Conservation (phyloP, 2,888 invertebrate species). For the Andrena haemorrhoa region DNA sequence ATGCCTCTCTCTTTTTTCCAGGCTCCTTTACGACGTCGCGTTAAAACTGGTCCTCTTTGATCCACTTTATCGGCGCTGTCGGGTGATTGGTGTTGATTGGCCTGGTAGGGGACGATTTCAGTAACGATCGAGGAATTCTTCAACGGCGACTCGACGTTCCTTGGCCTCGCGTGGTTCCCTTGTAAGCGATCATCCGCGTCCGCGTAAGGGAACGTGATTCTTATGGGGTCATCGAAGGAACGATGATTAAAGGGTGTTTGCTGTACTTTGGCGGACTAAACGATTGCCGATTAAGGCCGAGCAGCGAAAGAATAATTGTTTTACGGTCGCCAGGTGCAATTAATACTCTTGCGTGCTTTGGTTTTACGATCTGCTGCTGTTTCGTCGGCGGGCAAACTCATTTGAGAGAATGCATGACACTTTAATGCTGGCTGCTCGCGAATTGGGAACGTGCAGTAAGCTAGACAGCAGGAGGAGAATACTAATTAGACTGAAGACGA, state of each 20-base stretch:
- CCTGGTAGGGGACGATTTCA: conserved; percentile 12
- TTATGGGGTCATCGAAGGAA: neutral
- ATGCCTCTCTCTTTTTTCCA: conserved; percentile 5
- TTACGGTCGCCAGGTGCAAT: neutral
- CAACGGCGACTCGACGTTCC: neutral
- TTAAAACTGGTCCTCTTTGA: conserved; percentile 47
- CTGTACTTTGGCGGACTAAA: neutral
- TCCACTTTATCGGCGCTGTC: conserved; percentile 36
- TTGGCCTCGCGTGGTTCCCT: neutral
- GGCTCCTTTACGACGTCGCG: conserved; percentile 23
- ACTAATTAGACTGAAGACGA: conserved; percentile 21
- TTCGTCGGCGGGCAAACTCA: neutral
- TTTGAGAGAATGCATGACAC: conserved; percentile 25
- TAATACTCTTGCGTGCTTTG: neutral
- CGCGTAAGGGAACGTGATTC: too few species aligned
- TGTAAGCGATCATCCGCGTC: too few species aligned
- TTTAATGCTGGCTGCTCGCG: conserved; percentile 16
- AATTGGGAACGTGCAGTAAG: conserved; percentile 34
- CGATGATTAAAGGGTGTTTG: too few species aligned
- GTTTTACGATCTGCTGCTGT: conserved; percentile 32
- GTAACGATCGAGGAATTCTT: conserved; percentile 23
- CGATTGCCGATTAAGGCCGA: neutral
- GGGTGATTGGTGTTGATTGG: conserved; percentile 5
- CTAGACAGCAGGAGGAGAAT: conserved; percentile 7
- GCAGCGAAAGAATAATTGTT: neutral